Base-by-base conservation (phyloP, 2,888 invertebrate genomes). In the Malthinus seriepunctatus region DNA sequence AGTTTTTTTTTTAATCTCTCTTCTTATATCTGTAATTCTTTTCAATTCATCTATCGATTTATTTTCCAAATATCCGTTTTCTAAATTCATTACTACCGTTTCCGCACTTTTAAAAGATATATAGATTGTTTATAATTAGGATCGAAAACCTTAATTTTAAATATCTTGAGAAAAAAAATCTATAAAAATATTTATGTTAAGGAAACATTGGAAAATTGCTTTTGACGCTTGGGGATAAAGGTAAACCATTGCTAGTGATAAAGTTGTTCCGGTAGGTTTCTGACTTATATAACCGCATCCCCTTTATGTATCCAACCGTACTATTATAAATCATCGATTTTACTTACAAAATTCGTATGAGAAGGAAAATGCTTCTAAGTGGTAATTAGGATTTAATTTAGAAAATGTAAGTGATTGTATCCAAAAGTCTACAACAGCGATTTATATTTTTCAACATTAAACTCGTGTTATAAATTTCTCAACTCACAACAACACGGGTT, bases 251-350 rank as follows among this genome's bases (percentile, higher is more conserved):
- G n/a, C 39, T 15, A 14, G 15, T 39, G 39, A 39, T 39, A 39
- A 39, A 39, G 39, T 39, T 39, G 39, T 39, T 39, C 39, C 39
- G 39, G 39, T 39, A 14, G 39, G 39, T 39, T 15, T 39, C 15
- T 39, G 39, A 39, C 39, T 39, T 39, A 39, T 39, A 39, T 39
- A 39, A 39, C 39, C 14, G 39, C 39, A 39, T 39, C 39, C 39
- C 14, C 14, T 12, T 15, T 12, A n/a, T 39, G 14, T 15, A 9
- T 39, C 15, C 39, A 39, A 8, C 39, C 8, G 39, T 39, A 11
- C 39, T 15, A 39, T 39, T 39, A 39, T 15, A 39, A 39, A 39
- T 15, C 15, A 12, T 12, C 9, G 39, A 39, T 39, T 39, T 39
- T 23, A 23, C 23, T 23, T 23, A 23, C 23, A 5, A 23, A 23